phyloP scores from a whole-genome alignment of 2,797 vertebrate genomes.

The Onychomys leucogaster region DNA sequence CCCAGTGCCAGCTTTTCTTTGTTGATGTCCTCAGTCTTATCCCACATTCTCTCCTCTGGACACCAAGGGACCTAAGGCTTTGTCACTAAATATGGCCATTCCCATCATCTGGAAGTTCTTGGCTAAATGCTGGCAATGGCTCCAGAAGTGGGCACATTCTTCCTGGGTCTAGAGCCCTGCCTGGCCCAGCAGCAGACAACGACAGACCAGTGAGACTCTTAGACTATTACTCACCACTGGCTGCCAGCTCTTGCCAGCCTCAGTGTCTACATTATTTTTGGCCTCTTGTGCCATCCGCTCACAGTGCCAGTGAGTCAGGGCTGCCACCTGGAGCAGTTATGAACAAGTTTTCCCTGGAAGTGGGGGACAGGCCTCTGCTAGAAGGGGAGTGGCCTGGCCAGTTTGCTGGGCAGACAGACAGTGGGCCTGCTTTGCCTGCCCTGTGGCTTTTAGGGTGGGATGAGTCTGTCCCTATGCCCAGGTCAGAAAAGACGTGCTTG shows the following conservation, averaged over 20 bases:
- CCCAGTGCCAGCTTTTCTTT: neutral
- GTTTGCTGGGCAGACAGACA: slow-evolving; percentile 42
- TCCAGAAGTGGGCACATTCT: slow-evolving; percentile 65
- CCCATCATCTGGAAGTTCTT: slow-evolving; percentile 47
- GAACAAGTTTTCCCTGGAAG: slow-evolving; percentile 80
- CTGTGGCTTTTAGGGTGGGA: neutral
- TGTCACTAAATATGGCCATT: slow-evolving; percentile 62
- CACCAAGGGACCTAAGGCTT: neutral
- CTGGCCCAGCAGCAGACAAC: slow-evolving; percentile 72
- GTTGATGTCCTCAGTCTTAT: neutral
- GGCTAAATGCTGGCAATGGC: slow-evolving; percentile 44
- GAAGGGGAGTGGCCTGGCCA: slow-evolving; percentile 33
- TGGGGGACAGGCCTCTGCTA: neutral
- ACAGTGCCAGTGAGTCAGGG: slow-evolving; percentile 85
- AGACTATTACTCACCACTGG: slow-evolving; percentile 89
- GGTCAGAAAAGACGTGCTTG: neutral
- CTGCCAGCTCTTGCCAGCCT: slow-evolving; percentile 83
- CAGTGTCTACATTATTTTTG: slow-evolving; percentile 91
- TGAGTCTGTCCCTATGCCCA: neutral
- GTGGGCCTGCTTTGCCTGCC: rapidly evolving
- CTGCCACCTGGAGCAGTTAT: slow-evolving; percentile 79
- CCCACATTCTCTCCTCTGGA: neutral
- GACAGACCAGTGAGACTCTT: slow-evolving; percentile 82
- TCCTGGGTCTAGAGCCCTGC: slow-evolving; percentile 64
- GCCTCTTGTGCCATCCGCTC: slow-evolving; percentile 82